Evolutionary conservation across 1,140 invertebrate genomes (phyloP).

Genomic region (Cyrtorhinus lividipennis): DNA sequence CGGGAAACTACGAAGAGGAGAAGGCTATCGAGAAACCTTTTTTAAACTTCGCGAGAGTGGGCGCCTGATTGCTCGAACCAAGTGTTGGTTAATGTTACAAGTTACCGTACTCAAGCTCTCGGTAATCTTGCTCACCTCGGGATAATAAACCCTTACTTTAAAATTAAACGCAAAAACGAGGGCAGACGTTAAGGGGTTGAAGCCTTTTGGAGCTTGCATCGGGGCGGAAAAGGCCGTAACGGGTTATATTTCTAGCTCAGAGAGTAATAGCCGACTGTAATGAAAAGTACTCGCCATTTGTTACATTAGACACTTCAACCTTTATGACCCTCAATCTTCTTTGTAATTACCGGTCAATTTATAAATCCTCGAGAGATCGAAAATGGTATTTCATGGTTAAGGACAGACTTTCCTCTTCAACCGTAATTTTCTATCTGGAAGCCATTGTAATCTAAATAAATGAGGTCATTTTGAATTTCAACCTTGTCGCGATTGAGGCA

Average conservation of each 20-base stretch:
- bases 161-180: no score
- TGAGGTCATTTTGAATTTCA: no score
- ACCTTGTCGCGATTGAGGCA: no score
- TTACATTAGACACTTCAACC: background rate
- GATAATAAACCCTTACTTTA: background rate
- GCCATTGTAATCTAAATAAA: background rate
- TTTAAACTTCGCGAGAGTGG: background rate
- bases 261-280: background rate
- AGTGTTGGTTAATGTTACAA: background rate
- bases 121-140: background rate
- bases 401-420: background rate
- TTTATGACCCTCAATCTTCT: background rate
- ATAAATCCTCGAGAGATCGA: background rate
- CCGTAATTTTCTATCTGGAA: no score
- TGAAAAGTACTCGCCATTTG: background rate
- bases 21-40: background rate
- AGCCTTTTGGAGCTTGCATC: no score
- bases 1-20: background rate
- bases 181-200: no score
- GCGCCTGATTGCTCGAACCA: background rate
- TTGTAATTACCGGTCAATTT: background rate
- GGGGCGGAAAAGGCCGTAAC: background rate
- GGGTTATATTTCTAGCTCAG: background rate
- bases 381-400: background rate
- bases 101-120: background rate